A percentile compares a stretch with the other conserved stretches of the same genome.
Conservation (phyloP, 2,113 vertebrate genomes). For the Mirounga angustirostris region DNA sequence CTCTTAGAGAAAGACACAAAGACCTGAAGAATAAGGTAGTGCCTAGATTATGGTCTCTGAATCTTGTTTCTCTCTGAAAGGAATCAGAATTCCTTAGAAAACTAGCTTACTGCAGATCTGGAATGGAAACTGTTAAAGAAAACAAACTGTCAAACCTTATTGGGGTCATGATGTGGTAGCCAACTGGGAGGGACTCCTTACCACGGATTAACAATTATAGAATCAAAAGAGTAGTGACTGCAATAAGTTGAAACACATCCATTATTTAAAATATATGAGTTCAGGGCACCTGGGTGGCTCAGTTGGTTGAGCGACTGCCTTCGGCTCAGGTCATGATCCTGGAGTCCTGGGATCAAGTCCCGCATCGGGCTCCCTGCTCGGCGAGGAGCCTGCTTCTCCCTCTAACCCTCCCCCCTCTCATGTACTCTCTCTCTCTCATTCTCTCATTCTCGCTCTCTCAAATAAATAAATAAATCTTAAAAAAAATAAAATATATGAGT, state of each 20-base stretch:
- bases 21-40: background rate
- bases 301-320: too few relatives aligned
- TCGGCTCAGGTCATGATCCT: too few relatives aligned
- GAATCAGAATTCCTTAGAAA: conserved; percentile 47
- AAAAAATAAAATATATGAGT: background rate
- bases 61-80: conserved; percentile 50
- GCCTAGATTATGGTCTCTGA: background rate
- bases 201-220: background rate
- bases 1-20: conserved; percentile 13
- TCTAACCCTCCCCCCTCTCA: too few relatives aligned
- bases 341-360: too few relatives aligned
- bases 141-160: background rate
- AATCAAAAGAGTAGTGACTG: conserved; percentile 21
- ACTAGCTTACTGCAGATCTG: background rate
- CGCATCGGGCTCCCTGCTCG: too few relatives aligned
- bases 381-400: too few relatives aligned
- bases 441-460: too few relatives aligned
- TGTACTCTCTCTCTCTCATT: too few relatives aligned
- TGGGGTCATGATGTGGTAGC: background rate
- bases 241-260: conserved; percentile 40
- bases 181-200: background rate
- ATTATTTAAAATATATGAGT: conserved; percentile 54
- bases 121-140: conserved; percentile 50
- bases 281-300: background rate
- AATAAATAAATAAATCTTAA: too few relatives aligned